Percentiles rank a stretch among this genome's conserved stretches.
These are phyloP conservation scores for Ectobius pallidus DNA, from an alignment of 2,888 invertebrate genomes.

Conservation along the genomic window DNA sequence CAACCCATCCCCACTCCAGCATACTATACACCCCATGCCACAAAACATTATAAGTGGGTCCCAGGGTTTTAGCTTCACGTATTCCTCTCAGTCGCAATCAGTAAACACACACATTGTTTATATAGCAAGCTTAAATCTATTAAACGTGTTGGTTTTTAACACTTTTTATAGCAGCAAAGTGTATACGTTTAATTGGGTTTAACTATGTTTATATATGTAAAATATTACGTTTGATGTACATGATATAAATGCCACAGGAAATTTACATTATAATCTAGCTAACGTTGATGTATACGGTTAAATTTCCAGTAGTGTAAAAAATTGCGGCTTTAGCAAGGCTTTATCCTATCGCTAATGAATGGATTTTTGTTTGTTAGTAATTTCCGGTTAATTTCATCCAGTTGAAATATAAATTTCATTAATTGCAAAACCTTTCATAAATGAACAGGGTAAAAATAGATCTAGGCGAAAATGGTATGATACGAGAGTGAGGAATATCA, in stretches of 20 bases:
- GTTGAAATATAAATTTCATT: neutral
- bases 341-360: too few relatives aligned
- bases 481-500: too few relatives aligned
- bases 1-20: constrained; percentile 5
- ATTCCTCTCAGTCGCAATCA: neutral
- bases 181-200: neutral
- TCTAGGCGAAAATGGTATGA: too few relatives aligned
- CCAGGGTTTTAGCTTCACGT: neutral
- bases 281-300: too few relatives aligned
- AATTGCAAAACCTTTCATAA: too few relatives aligned
- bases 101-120: constrained; percentile 9
- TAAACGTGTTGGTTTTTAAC: neutral
- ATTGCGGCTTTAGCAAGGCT: too few relatives aligned
- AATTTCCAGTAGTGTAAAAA: too few relatives aligned
- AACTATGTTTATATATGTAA: neutral
- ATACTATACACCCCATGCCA: neutral
- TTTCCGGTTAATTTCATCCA: neutral
- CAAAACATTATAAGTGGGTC: constrained; percentile 12
- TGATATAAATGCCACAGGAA: neutral
- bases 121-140: neutral
- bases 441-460: too few relatives aligned
- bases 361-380: too few relatives aligned
- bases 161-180: neutral
- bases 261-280: neutral
- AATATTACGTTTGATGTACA: neutral